Conservation (phyloP, 2,797 vertebrate genomes). For the Setipinna tenuifilis region DNA sequence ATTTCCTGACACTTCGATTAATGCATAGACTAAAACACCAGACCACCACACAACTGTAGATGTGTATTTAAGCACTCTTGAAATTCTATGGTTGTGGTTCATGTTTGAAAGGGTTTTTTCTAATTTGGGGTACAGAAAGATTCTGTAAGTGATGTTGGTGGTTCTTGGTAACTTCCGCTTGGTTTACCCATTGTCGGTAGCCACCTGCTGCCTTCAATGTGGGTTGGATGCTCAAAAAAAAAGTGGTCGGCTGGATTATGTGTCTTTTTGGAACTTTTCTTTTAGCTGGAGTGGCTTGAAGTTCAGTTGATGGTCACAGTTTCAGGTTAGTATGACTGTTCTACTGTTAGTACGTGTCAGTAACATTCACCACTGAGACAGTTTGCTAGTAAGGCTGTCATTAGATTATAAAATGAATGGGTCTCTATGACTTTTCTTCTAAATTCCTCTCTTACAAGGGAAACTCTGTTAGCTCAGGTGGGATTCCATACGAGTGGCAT, state of each 20-base stretch:
- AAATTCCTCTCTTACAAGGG: neutral
- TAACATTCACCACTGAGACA: neutral
- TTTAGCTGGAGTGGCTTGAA: neutral
- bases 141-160: neutral
- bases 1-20: conserved; percentile 2
- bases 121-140: neutral
- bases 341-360: neutral
- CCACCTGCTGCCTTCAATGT: neutral
- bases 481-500: neutral
- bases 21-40: neutral
- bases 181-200: neutral
- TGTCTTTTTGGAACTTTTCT: neutral
- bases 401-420: neutral
- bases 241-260: neutral
- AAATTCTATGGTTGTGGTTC: neutral
- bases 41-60: conserved; percentile 1
- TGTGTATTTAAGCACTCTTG: neutral
- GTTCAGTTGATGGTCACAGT: neutral
- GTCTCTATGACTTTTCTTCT: neutral
- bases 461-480: neutral
- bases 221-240: neutral
- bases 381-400: neutral
- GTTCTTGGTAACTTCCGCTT: neutral
- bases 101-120: neutral
- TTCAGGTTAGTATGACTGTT: neutral